Evolutionary conservation across 2,888 invertebrate genomes (phyloP), one percentile per base, ranked within the genome.

Genomic region (Branchellion lobata): DNA sequence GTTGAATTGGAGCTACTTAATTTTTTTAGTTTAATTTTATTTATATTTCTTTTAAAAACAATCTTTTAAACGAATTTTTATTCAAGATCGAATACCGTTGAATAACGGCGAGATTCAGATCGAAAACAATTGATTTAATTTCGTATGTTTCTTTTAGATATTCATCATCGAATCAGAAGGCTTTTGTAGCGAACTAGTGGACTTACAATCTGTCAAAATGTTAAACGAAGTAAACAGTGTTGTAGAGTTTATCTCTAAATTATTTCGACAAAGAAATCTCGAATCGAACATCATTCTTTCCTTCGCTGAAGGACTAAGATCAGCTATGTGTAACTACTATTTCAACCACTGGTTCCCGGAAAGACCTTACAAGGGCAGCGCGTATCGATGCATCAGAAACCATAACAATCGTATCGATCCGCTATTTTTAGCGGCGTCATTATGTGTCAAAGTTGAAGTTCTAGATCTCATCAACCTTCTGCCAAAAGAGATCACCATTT

Each of bases 271-370:
- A 34, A 57, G 81, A 27, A 74, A 69, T 31, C 34, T 82, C 65
- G 77, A 79, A 33, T 47, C 77, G 11, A 69, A 61, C 47, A 72
- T 79, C 33, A 36, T 82, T 27, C 80, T 81, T 29, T 31, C 47
- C n/a, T 83, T 83, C 69, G 33, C 76, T 33, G 80, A 81, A 51
- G 78, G 75, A 29, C 78, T 83, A 33, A 77, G 78, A n/a, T 51
- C 31, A n/a, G 71, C 80, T 47, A 80, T 87, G 77, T 82, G 83
- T 68, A 81, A 81, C n/a, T 89, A 90, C 81, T 91, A 91, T 85
- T 87, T 91, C 85, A 90, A 91, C 87, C 92, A 92, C 86, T 92
- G 92, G 92, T 92, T 92, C 86, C 92, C 92, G 33, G 91, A 92
- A 82, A 90, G 90, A 84, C 92, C 92, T 71, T 90, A 89, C 85